Evolutionary conservation across 2,888 invertebrate species (phyloP).

Genomic region (Drosophila sordidula): DNA sequence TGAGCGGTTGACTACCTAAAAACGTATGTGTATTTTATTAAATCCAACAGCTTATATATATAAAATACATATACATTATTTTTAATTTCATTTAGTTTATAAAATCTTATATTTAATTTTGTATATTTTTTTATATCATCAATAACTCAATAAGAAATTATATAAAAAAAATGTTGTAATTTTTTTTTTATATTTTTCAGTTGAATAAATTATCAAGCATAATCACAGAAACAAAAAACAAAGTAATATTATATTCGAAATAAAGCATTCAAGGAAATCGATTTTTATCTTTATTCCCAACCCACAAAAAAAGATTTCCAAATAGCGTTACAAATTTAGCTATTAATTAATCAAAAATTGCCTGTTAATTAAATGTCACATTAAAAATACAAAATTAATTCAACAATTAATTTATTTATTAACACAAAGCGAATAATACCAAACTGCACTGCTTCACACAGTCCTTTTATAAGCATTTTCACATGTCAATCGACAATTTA

Average conservation of each 20-base stretch:
- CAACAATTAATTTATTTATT: constrained; percentile 57
- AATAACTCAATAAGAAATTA: no score
- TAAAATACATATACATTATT: no score
- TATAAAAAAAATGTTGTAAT: no score
- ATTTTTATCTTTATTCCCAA: background rate
- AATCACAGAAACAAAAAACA: background rate
- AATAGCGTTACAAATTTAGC: constrained; percentile 5
- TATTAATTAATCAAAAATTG: constrained; percentile 19
- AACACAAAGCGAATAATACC: constrained; percentile 28
- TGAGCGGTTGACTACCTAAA: background rate
- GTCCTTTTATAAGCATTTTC: constrained; percentile 75
- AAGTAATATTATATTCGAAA: background rate
- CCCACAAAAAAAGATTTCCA: background rate
- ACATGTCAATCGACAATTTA: constrained; percentile 71
- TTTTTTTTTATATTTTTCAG: no score
- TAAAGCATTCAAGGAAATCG: no score
- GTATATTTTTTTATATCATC: no score
- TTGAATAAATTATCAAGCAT: background rate
- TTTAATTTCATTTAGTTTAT: no score
- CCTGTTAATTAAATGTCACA: constrained; percentile 23
- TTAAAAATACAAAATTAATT: constrained; percentile 30
- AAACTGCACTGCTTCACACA: constrained; percentile 62
- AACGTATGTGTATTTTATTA: no score
- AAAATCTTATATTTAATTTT: no score
- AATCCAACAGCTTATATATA: no score